Percentiles rank a stretch among this genome's conserved stretches.
Evolutionary conservation across 2,888 invertebrate species (phyloP).

Genomic region (Drosophila ustulata): DNA sequence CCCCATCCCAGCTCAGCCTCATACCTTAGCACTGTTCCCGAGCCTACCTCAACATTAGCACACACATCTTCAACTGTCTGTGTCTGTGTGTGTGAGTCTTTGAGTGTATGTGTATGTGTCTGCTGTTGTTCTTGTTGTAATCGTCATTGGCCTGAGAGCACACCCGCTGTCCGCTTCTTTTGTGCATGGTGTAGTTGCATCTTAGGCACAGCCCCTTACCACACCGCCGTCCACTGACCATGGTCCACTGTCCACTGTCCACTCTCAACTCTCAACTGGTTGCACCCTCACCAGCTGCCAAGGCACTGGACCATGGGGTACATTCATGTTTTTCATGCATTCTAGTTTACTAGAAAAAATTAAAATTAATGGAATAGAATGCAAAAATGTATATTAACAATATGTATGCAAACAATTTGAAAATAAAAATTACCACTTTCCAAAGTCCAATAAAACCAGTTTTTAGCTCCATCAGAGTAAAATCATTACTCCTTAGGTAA

Average conservation of each 20-base stretch:
- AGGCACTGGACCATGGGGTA: slow-evolving; percentile 34
- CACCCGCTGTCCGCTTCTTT: slow-evolving; percentile 69
- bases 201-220: slow-evolving; percentile 28
- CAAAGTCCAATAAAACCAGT: no score
- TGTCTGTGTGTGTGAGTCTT: slow-evolving; percentile 9
- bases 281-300: slow-evolving; percentile 14
- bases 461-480: no score
- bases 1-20: not conserved
- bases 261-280: not conserved
- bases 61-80: slow-evolving; percentile 26
- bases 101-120: slow-evolving; percentile 20
- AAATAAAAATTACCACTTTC: no score
- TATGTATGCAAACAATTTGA: no score
- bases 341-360: not conserved
- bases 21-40: slow-evolving; percentile 12
- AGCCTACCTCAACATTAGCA: slow-evolving; percentile 68
- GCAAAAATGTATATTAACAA: no score
- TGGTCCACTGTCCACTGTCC: not conserved
- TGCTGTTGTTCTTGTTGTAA: slow-evolving; percentile 35
- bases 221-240: not conserved
- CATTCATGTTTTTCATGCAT: not conserved
- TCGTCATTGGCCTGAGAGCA: slow-evolving; percentile 32
- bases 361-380: no score
- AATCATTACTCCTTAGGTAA: no score
- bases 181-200: slow-evolving; percentile 39